Base-by-base conservation (phyloP, 2,888 invertebrate genomes). In the Acanthosepion lycidas region DNA sequence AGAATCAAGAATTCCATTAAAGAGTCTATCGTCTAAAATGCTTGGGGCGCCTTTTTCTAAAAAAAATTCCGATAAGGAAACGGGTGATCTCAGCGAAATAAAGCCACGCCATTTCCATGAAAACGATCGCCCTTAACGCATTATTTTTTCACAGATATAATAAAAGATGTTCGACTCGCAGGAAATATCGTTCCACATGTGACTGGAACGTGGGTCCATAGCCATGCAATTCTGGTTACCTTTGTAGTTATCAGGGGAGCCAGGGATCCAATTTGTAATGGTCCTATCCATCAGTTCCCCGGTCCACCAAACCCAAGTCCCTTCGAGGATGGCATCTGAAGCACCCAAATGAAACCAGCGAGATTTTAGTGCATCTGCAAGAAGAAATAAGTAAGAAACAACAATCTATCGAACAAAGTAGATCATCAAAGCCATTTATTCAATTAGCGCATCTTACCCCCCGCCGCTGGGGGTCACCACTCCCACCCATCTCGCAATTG, bases 271-370 rank as follows among this genome's bases (percentile, higher is more conserved):
- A 18, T 92, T 92, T n/a, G 78, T 78, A n/a, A n/a, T 15, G n/a
- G n/a, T 78, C 6, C 6, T 15, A 26, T 51, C 18, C 18, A 92
- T 92, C 28, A 5, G 6, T 15, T 92, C 51, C 28, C 92, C 92
- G 8, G 48, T 92, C 92, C 92, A 92, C 92, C 92, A 92, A 26
- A 92, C 92, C 92, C 92, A 92, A 6, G 23, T 92, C n/a, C 92
- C 92, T 12, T 92, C 48, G 8, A 26, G 48, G 48, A 92, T 3
- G 48, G 92, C 51, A 12, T 92, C 92, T 9, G 92, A 92, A 12
- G 92, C 92, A 0, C 92, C 92, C 48, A 92, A 18, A 18, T 92
- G 92, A n/a, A 49, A 92, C 92, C 92, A 92, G 92, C 92, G 48
- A 51, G 48, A 4, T 49, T 92, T 92, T 9, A 49, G 28, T 20